Evolutionary conservation across 2,888 invertebrate species (phyloP).

Genomic region (Drosophila hamatofila): DNA sequence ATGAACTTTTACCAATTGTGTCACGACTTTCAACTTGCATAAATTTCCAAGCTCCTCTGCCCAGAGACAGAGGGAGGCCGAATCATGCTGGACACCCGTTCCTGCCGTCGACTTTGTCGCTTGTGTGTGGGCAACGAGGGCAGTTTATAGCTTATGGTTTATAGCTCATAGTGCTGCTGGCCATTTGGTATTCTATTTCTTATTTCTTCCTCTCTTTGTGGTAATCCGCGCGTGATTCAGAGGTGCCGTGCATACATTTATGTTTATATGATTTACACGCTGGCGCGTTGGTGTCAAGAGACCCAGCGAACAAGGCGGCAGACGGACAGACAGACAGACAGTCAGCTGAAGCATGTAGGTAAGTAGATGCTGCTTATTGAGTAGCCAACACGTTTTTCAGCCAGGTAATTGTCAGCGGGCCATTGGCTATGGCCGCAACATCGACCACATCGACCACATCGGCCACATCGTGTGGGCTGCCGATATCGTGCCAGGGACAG

Average conservation of each 20-base stretch:
- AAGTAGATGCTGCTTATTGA: slow-evolving; percentile 38
- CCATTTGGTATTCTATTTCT: slow-evolving; percentile 48
- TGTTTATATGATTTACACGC: slow-evolving; percentile 57
- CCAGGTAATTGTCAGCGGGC: slow-evolving; percentile 60
- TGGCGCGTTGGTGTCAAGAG: slow-evolving; percentile 55
- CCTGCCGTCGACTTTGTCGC: slow-evolving; percentile 16
- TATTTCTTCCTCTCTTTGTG: background rate
- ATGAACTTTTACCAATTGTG: slow-evolving; percentile 75
- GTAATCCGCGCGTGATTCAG: slow-evolving; percentile 64
- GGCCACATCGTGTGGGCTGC: slow-evolving; percentile 50
- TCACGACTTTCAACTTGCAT: slow-evolving; percentile 81
- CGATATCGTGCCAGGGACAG: slow-evolving; percentile 43
- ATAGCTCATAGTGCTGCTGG: slow-evolving; percentile 50
- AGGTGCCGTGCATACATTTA: slow-evolving; percentile 59
- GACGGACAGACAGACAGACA: too few species aligned
- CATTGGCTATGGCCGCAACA: slow-evolving; percentile 21
- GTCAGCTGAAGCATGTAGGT: background rate
- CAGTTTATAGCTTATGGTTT: slow-evolving; percentile 17
- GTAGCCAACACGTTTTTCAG: slow-evolving; percentile 56
- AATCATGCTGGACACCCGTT: background rate
- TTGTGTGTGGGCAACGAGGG: slow-evolving; percentile 52
- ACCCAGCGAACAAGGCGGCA: background rate
- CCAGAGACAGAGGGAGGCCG: slow-evolving; percentile 1
- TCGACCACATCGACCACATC: slow-evolving; percentile 18
- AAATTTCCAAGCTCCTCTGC: slow-evolving; percentile 53